Evolutionary conservation across 1,140 invertebrate genomes (phyloP).

Genomic region (Drosophila pectinifera): DNA sequence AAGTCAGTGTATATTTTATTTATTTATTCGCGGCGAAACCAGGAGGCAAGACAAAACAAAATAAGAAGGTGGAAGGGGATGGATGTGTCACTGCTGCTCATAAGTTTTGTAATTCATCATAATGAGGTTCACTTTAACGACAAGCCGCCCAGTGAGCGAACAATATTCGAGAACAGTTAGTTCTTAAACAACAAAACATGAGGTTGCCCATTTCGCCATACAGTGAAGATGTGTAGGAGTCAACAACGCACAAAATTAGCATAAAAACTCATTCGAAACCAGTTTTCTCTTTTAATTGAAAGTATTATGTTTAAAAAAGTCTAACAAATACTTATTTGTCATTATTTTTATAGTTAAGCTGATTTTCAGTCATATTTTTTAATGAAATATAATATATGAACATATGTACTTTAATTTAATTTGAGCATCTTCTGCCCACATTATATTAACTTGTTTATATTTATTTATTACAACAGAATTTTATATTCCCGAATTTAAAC

Average conservation of each 20-base stretch:
- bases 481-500: no score
- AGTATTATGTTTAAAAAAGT: not conserved
- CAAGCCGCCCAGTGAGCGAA: not conserved
- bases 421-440: not conserved
- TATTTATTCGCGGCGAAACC: constrained; percentile 3
- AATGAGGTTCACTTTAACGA: constrained; percentile 7
- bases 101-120: constrained; percentile 36
- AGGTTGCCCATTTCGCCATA: constrained; percentile 18
- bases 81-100: constrained; percentile 22
- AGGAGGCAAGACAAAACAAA: not conserved
- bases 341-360: not conserved
- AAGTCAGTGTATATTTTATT: constrained; percentile 28
- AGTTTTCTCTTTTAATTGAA: not conserved
- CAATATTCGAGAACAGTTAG: constrained; percentile 19
- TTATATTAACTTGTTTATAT: not conserved
- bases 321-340: no score
- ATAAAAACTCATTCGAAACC: not conserved
- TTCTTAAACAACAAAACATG: constrained; percentile 22
- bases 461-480: no score
- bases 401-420: not conserved
- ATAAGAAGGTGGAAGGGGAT: not conserved
- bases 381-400: no score
- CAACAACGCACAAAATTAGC: not conserved
- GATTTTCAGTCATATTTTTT: no score
- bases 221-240: constrained; percentile 10